phyloP scores from a whole-genome alignment of 2,888 invertebrate genomes.

The Syrista parreyssii region DNA sequence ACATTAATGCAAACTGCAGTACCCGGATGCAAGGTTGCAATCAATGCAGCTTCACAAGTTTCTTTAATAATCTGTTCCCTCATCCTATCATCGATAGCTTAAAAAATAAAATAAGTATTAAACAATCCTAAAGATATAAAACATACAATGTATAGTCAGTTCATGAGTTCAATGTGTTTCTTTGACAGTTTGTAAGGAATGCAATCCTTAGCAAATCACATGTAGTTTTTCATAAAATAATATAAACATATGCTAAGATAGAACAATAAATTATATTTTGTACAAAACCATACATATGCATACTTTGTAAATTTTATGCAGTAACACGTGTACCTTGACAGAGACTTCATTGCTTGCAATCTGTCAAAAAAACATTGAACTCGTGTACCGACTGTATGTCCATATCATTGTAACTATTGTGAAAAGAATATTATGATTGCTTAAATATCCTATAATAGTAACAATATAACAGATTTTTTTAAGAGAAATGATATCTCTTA shows the following conservation, averaged over 20 bases:
- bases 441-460: background rate
- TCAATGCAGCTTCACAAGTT: constrained; percentile 80
- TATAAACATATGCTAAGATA: no score
- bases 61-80: constrained; percentile 81
- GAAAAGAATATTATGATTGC: constrained; percentile 3
- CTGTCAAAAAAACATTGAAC: no score
- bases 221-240: no score
- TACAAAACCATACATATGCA: no score
- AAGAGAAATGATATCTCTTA: constrained; percentile 16
- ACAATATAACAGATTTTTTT: constrained; percentile 10
- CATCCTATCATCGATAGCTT: constrained; percentile 76
- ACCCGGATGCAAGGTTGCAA: constrained; percentile 81
- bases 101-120: constrained; percentile 28
- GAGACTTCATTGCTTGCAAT: no score
- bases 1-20: constrained; percentile 82
- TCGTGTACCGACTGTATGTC: no score
- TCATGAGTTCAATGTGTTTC: no score
- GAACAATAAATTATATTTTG: no score
- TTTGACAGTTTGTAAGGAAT: no score
- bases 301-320: no score
- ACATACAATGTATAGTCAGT: background rate
- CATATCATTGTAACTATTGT: background rate
- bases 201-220: no score
- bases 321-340: no score
- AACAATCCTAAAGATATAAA: background rate